Conservation (phyloP, 2,113 vertebrate species). For the Natator depressus region DNA sequence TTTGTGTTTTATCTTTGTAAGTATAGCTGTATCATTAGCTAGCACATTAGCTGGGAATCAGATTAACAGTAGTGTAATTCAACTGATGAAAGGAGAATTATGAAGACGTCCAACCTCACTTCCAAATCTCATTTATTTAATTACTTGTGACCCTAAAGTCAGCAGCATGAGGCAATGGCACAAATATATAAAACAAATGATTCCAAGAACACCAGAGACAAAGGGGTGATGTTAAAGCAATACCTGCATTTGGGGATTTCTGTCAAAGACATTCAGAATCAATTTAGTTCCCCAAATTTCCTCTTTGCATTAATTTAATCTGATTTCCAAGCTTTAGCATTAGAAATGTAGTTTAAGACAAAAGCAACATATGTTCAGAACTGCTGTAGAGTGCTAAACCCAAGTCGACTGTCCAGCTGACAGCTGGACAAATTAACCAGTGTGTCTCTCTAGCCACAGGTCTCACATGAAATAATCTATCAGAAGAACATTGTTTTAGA, state of each 20-base stretch:
- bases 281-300: neutral
- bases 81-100: slow-evolving; percentile 51
- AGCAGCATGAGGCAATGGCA: neutral
- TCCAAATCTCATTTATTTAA: slow-evolving; percentile 54
- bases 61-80: slow-evolving; percentile 32
- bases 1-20: neutral
- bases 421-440: neutral
- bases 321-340: slow-evolving; percentile 34
- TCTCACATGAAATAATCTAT: neutral
- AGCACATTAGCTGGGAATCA: neutral
- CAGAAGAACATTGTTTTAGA: neutral
- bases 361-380: slow-evolving; percentile 14
- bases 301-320: neutral
- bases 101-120: slow-evolving; percentile 33
- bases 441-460: neutral
- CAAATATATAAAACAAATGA: neutral
- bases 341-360: neutral
- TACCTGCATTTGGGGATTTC: neutral
- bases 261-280: neutral
- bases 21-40: slow-evolving; percentile 16
- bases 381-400: neutral
- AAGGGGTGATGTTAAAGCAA: slow-evolving; percentile 13
- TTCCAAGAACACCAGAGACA: slow-evolving; percentile 1
- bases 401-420: neutral
- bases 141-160: slow-evolving; percentile 34